A percentile compares a stretch with the other conserved stretches of the same genome.
phyloP scores from a whole-genome alignment of 2,888 invertebrate genomes.

The Drosophila paranaensis region DNA sequence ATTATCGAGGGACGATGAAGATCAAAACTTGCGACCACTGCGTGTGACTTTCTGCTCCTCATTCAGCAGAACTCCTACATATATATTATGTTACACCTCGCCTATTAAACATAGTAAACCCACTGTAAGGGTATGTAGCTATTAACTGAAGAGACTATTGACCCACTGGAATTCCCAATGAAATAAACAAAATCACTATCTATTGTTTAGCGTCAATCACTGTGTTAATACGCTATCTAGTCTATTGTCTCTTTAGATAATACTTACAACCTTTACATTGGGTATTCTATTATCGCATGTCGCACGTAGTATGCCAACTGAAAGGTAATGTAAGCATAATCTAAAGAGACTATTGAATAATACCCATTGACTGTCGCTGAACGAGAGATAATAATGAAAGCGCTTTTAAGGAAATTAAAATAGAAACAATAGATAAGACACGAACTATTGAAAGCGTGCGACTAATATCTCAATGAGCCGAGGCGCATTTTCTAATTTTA shows the following conservation, averaged over 20 bases:
- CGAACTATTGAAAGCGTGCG: conserved; percentile 17
- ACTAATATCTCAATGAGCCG: conserved; percentile 11
- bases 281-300: background rate
- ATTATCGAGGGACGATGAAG: too few species aligned
- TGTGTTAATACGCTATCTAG: background rate
- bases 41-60: too few species aligned
- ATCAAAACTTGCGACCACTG: too few species aligned
- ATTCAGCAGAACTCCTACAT: too few species aligned
- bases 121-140: background rate
- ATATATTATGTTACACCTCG: background rate
- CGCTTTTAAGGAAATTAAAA: conserved; percentile 64
- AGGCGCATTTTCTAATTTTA: conserved; percentile 21
- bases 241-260: background rate
- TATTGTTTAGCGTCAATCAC: background rate
- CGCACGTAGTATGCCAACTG: background rate
- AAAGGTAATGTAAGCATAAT: background rate
- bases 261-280: background rate
- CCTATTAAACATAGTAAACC: background rate
- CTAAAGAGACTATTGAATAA: conserved; percentile 5
- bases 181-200: background rate
- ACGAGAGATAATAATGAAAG: conserved; percentile 25
- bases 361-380: conserved; percentile 5
- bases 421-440: conserved; percentile 45
- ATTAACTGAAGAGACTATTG: background rate
- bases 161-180: background rate